phyloP scores from a whole-genome alignment of 2,888 invertebrate genomes.

The Eristalinus sepulchralis region DNA sequence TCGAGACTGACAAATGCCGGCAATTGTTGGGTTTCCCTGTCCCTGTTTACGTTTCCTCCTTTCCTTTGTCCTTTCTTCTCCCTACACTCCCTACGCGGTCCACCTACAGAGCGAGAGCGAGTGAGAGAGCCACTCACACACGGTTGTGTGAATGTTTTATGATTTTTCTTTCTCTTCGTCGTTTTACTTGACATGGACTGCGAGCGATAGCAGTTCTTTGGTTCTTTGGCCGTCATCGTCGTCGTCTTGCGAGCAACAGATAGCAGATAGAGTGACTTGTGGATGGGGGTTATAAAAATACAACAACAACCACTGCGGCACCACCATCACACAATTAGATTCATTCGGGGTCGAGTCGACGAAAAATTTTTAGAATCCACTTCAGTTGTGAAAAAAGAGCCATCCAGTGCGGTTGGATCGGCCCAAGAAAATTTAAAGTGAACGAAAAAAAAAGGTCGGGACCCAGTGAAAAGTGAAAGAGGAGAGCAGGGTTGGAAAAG shows the following conservation, averaged over 20 bases:
- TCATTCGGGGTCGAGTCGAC: slow-evolving; percentile 61
- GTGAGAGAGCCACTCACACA: background rate
- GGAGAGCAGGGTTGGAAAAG: slow-evolving; percentile 69
- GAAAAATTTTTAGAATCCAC: slow-evolving; percentile 72
- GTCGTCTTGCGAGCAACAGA: slow-evolving; percentile 30
- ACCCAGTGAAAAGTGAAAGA: slow-evolving; percentile 62
- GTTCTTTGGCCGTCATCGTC: slow-evolving; percentile 54
- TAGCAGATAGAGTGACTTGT: slow-evolving; percentile 19
- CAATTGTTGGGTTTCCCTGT: slow-evolving; percentile 56
- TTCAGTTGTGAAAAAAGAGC: slow-evolving; percentile 80
- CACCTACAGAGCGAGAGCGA: background rate
- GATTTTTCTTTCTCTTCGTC: slow-evolving; percentile 19
- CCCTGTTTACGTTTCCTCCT: slow-evolving; percentile 12
- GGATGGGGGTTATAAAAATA: slow-evolving; percentile 42
- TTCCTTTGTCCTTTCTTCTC: slow-evolving; percentile 22
- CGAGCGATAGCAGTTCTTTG: slow-evolving; percentile 57
- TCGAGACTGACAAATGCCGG: slow-evolving; percentile 61
- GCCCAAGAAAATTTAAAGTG: slow-evolving; percentile 72
- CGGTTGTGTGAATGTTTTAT: background rate
- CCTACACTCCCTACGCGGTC: slow-evolving; percentile 23
- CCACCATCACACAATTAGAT: slow-evolving; percentile 50
- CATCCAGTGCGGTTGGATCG: slow-evolving; percentile 80
- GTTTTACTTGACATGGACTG: slow-evolving; percentile 54
- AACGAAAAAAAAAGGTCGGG: slow-evolving; percentile 60
- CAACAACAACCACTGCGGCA: slow-evolving; percentile 40